phyloP scores from a whole-genome alignment of 2,888 invertebrate genomes.

The Melanargia galathea region DNA sequence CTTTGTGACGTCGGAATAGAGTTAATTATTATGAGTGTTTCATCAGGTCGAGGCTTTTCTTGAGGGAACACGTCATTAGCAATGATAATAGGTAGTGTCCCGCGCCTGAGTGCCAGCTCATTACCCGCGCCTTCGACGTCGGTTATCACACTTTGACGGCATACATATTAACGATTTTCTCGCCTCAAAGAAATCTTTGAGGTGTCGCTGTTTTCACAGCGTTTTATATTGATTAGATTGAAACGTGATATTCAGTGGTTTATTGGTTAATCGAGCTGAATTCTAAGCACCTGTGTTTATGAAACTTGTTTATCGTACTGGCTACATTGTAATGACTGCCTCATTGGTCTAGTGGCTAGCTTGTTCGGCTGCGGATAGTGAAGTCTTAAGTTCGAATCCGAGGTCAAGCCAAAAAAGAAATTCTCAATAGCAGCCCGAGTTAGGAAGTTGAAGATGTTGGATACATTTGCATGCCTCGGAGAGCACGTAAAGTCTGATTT shows the following conservation, averaged over 20 bases:
- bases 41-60: constrained; percentile 31
- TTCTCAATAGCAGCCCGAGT: too few species aligned
- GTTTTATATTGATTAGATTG: constrained; percentile 5
- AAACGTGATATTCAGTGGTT: neutral
- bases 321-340: too few species aligned
- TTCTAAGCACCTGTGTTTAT: neutral
- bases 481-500: too few species aligned
- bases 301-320: too few species aligned
- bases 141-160: constrained; percentile 30
- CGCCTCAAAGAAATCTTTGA: constrained; percentile 27
- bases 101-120: constrained; percentile 66
- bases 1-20: constrained; percentile 36
- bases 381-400: too few species aligned
- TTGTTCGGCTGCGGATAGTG: too few species aligned
- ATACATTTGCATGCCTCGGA: too few species aligned
- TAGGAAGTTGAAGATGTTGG: too few species aligned
- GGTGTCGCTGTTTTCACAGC: constrained; percentile 31
- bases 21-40: constrained; percentile 13
- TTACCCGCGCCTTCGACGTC: constrained; percentile 47
- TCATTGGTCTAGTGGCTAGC: too few species aligned
- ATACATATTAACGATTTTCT: constrained; percentile 30
- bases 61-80: constrained; percentile 62
- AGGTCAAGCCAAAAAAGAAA: too few species aligned
- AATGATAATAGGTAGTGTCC: constrained; percentile 71
- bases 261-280: neutral